Conservation (phyloP, 2,888 invertebrate genomes). For the Tridacna crocea region DNA sequence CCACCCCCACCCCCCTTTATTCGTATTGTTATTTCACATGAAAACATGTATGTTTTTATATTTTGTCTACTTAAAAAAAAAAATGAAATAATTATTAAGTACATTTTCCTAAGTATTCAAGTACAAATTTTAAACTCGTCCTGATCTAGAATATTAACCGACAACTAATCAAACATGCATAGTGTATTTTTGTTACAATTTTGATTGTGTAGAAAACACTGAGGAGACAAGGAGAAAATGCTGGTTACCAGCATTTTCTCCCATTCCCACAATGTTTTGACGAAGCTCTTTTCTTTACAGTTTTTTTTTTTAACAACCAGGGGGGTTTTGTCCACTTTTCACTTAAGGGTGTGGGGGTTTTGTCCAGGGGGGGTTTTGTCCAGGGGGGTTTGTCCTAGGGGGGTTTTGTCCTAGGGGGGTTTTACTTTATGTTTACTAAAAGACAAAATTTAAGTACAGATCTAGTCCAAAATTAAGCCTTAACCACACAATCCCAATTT, state of each 20-base stretch:
- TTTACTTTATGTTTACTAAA: too few relatives aligned
- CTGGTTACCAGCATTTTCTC: not conserved
- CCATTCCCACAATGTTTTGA: not conserved
- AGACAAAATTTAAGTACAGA: too few relatives aligned
- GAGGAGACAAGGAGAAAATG: conserved; percentile 1
- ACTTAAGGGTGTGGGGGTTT: too few relatives aligned
- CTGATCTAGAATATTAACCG: not conserved
- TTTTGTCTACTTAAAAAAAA: not conserved
- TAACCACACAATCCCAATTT: too few relatives aligned
- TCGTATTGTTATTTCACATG: not conserved
- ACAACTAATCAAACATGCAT: not conserved
- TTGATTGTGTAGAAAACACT: not conserved
- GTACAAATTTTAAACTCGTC: too few relatives aligned
- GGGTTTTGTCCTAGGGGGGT: not conserved
- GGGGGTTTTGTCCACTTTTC: too few relatives aligned
- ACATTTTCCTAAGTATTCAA: too few relatives aligned
- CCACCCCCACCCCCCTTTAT: not conserved
- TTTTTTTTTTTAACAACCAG: too few relatives aligned
- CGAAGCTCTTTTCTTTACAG: too few relatives aligned
- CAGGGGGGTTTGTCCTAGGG: not conserved
- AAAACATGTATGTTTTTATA: not conserved
- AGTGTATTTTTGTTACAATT: too few relatives aligned
- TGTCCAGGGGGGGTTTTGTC: conserved; percentile 1
- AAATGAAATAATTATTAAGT: not conserved
- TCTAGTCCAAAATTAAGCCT: too few relatives aligned